Evolutionary conservation across 2,797 vertebrate genomes (phyloP).

Genomic region (Emys orbicularis): DNA sequence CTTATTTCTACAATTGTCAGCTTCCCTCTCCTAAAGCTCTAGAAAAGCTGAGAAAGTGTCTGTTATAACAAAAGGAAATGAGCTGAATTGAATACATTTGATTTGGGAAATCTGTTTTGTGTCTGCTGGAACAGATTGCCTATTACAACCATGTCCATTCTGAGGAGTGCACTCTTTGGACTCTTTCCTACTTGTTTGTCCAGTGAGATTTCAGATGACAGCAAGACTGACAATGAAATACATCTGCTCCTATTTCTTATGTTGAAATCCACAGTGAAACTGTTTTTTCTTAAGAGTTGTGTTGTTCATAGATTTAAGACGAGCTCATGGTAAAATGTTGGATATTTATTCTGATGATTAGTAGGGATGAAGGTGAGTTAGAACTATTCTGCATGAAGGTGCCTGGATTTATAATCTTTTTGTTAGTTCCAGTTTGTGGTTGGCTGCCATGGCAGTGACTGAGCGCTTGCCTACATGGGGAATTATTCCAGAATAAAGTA

Average conservation of each 20-base stretch:
- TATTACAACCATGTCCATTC: background rate
- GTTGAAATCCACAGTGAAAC: constrained; percentile 39
- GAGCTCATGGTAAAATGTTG: background rate
- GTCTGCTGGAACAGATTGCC: background rate
- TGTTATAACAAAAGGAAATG: background rate
- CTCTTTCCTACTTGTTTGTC: background rate
- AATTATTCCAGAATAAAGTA: background rate
- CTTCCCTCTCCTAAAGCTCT: background rate
- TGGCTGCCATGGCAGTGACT: background rate
- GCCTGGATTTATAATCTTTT: background rate
- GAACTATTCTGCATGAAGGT: background rate
- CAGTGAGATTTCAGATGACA: background rate
- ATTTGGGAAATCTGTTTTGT: constrained; percentile 16
- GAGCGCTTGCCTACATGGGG: background rate
- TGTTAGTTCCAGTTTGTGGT: background rate
- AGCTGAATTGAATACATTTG: background rate
- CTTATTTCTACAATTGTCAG: constrained; percentile 1
- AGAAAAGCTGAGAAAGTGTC: background rate
- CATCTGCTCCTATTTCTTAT: constrained; percentile 51
- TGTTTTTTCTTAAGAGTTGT: constrained; percentile 48
- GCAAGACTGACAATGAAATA: constrained; percentile 47
- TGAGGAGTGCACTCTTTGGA: background rate
- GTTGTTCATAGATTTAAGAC: constrained; percentile 33
- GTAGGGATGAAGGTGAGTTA: background rate
- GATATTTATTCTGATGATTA: background rate